Evolutionary conservation across 1,140 invertebrate species (phyloP).

Genomic region (Drosophila kikkawai): DNA sequence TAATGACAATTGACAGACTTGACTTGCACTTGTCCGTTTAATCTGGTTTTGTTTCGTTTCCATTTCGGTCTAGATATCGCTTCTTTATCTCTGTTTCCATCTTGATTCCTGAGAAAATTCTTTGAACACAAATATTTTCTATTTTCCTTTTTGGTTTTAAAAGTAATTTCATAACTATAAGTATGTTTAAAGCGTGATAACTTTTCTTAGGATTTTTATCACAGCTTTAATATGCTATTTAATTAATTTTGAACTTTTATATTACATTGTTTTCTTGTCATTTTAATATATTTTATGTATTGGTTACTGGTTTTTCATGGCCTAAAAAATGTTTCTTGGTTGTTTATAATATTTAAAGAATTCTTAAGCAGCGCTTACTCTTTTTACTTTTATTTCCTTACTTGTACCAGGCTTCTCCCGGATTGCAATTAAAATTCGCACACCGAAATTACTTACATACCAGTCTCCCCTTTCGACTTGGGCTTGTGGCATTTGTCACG

Average conservation of each 20-base stretch:
- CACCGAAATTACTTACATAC: background rate
- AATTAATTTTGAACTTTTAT: background rate
- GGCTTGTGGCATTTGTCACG: conserved; percentile 56
- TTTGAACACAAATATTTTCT: background rate
- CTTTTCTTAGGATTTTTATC: background rate
- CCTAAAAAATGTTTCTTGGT: no score
- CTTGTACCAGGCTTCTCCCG: background rate
- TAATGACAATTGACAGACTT: conserved; percentile 46
- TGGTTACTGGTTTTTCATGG: no score
- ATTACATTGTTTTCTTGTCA: background rate
- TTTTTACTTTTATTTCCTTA: background rate
- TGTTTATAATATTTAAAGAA: background rate
- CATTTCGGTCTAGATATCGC: conserved; percentile 34
- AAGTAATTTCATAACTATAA: conserved; percentile 11
- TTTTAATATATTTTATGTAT: no score
- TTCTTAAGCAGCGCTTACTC: background rate
- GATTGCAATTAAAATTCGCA: conserved; percentile 22
- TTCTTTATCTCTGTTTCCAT: conserved; percentile 4
- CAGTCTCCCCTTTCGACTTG: background rate
- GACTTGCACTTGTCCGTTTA: conserved; percentile 51
- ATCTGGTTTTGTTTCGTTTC: conserved; percentile 35
- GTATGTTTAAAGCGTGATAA: background rate
- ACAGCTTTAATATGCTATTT: background rate
- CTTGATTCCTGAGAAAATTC: conserved; percentile 4
- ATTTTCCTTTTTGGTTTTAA: background rate